Evolutionary conservation across 2,888 invertebrate genomes (phyloP), one percentile per base, ranked within the genome.

Genomic region (Emmelina monodactyla): DNA sequence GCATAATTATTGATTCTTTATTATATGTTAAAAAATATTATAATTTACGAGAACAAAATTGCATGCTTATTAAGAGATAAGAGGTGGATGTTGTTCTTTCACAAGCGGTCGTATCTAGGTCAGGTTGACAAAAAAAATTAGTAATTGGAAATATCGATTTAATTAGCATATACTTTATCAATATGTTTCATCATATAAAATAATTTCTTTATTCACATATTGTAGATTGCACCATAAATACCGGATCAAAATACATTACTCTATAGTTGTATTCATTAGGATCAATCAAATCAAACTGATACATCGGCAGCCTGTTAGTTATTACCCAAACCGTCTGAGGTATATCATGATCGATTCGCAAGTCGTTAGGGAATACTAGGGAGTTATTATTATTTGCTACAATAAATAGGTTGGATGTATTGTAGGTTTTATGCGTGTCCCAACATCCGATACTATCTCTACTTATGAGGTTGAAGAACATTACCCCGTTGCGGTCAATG

Each of bases 401-500:
- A 6, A 88, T 66, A 1, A 83, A 85, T 33, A 89, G 62, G 58
- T 89, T 90, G 10, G 76, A 66, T 11, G 83, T 76, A 28, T 70
- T 80, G 49, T 91, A 91, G 0, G 88, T 85, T 49, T 88, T 89
- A n/a, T 84, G 76, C 2, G 88, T 88, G 53, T 92, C 88, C 92
- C 92, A 92, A 63, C 92, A 92, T 43, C 88, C 90, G 31, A 93
- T 83, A 40, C 88, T 84, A 62, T 92, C 89, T 40, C 84, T 83
- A 37, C 89, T 88, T 34, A 92, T 87, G 62, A 91, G 84, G 78
- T 92, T 91, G 59, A 83, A 92, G 68, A 89, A 91, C 85, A 92
- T 87, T 11, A 92, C 82, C 40, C 88, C 89, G 55, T 86, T 85
- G 47, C 84, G 80, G 56, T 89, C 88, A 52, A 92, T 85, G 16